phyloP scores from a whole-genome alignment of 2,113 vertebrate genomes.

The Promerops cafer region DNA sequence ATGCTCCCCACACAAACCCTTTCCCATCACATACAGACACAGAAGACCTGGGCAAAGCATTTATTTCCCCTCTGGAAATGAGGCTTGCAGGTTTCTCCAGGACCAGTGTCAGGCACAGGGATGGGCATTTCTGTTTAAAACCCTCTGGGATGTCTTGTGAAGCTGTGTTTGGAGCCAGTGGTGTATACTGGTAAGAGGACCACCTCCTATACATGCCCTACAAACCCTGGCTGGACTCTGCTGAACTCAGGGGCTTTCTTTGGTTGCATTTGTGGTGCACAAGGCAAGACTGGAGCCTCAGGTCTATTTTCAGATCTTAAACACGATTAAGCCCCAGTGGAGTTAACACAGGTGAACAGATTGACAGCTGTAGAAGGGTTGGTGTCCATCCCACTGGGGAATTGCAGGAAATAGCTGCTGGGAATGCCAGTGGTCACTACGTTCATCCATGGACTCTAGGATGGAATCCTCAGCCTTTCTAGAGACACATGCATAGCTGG shows the following conservation, averaged over 20 bases:
- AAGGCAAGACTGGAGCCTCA: neutral
- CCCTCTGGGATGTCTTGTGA: neutral
- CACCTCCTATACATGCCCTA: neutral
- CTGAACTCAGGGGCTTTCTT: neutral
- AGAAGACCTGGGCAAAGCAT: neutral
- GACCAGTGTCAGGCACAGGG: neutral
- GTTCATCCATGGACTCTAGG: neutral
- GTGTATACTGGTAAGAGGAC: fast-evolving
- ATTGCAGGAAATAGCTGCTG: neutral
- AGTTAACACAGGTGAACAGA: neutral
- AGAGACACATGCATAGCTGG: neutral
- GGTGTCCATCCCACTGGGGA: neutral
- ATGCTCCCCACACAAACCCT: neutral
- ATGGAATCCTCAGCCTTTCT: neutral
- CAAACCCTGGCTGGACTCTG: neutral
- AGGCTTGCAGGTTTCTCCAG: neutral
- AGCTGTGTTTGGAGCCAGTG: neutral
- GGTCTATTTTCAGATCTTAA: neutral
- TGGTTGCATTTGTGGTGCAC: neutral
- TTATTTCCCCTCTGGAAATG: neutral
- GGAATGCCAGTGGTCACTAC: neutral
- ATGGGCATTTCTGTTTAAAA: neutral
- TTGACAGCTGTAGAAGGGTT: neutral
- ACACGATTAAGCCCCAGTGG: neutral
- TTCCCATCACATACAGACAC: neutral